Evolutionary conservation across 1,140 invertebrate genomes (phyloP).

Genomic region (Mesaphorura yosii): DNA sequence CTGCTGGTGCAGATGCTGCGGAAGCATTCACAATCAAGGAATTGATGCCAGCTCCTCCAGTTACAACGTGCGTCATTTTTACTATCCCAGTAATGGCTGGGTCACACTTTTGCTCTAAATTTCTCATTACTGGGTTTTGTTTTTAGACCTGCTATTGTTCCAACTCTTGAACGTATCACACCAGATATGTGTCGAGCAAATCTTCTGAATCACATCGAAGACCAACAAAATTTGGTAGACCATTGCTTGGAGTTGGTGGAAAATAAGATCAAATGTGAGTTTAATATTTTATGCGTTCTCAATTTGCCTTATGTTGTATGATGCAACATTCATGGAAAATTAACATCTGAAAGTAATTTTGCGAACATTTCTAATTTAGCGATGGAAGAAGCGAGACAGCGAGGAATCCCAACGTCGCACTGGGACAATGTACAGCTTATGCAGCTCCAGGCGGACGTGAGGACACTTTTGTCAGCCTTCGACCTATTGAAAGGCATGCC

Average conservation of each 20-base stretch:
- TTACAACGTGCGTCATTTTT: not conserved
- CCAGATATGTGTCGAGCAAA: constrained; percentile 18
- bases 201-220: constrained; percentile 13
- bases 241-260: constrained; percentile 23
- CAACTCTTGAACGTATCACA: constrained; percentile 12
- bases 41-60: not conserved
- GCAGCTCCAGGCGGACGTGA: no score
- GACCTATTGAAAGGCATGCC: no score
- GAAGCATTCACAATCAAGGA: not conserved
- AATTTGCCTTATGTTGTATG: not conserved
- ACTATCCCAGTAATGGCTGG: not conserved
- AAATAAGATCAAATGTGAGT: constrained; percentile 20
- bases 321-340: no score
- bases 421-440: no score
- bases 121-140: not conserved
- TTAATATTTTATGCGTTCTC: not conserved
- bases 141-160: not conserved
- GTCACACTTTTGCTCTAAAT: not conserved
- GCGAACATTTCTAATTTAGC: no score
- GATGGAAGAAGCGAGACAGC: no score
- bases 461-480: no score
- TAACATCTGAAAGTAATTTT: no score
- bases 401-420: no score
- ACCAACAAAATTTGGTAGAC: constrained; percentile 23
- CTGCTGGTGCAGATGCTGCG: not conserved